Conservation (phyloP, 2,113 vertebrate genomes). For the Vimba vimba region DNA sequence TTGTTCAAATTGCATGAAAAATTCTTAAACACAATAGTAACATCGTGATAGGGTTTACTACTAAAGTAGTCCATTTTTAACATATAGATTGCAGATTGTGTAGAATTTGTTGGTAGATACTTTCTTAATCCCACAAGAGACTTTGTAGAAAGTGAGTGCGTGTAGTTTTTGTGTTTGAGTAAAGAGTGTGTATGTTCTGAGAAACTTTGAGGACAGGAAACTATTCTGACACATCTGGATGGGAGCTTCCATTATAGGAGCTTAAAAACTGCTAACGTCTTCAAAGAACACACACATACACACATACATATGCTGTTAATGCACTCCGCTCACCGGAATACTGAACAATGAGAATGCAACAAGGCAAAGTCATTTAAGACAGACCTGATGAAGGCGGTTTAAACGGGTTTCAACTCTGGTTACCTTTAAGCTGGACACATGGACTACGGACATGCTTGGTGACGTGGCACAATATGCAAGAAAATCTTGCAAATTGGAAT, state of each 20-base stretch:
- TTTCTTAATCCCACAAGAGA: background rate
- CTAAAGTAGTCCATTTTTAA: background rate
- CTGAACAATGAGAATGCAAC: constrained; percentile 48
- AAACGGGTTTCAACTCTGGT: constrained; percentile 13
- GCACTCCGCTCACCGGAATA: constrained; percentile 34
- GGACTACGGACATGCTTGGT: background rate
- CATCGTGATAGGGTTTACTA: background rate
- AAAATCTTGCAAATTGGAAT: background rate
- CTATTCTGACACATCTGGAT: constrained; percentile 32
- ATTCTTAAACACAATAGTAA: background rate
- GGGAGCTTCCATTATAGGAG: background rate
- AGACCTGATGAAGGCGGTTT: constrained; percentile 30
- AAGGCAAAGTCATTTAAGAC: constrained; percentile 42
- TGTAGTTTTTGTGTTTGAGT: background rate
- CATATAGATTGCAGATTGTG: background rate
- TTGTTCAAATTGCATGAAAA: background rate
- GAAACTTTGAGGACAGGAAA: constrained; percentile 29
- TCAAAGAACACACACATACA: constrained; percentile 23
- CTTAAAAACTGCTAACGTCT: constrained; percentile 24
- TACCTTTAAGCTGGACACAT: constrained; percentile 16
- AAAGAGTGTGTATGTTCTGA: constrained; percentile 18
- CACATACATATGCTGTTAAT: constrained; percentile 30
- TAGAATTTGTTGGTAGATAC: background rate
- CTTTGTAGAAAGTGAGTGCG: background rate
- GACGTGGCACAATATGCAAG: background rate